phyloP scores from a whole-genome alignment of 35 echinoderm and acorn worm genomes.

The Acanthaster planci region DNA sequence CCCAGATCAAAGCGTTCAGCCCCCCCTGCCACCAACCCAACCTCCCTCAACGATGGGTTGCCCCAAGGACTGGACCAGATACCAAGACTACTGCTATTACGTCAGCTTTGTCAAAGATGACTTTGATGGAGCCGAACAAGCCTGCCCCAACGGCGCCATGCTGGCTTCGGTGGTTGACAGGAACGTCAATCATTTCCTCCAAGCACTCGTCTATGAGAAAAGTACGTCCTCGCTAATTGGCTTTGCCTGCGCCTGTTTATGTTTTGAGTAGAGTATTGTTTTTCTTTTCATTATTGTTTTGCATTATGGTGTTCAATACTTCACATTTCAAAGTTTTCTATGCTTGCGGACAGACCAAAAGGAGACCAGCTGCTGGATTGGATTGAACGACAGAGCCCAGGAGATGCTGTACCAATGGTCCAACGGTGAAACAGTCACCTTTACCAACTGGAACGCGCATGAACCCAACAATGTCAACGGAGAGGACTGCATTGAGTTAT shows the following conservation, averaged over 20 bases:
- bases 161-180: conserved; percentile 27
- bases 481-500: conserved; percentile 65
- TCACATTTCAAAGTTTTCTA: no score
- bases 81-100: conserved; percentile 29
- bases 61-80: conserved; percentile 8
- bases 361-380: conserved; percentile 71
- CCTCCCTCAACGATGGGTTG: conserved; percentile 9
- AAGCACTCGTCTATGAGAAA: conserved; percentile 12
- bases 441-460: conserved; percentile 83
- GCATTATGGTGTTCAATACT: no score
- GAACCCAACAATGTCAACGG: conserved; percentile 59
- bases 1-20: no score
- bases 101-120: not conserved
- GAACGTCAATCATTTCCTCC: conserved; percentile 38
- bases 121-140: not conserved
- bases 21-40: not conserved
- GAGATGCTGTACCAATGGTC: conserved; percentile 86
- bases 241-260: no score
- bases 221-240: no score
- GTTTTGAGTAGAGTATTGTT: no score
- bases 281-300: no score
- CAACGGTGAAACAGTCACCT: conserved; percentile 76
- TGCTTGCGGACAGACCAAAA: no score
- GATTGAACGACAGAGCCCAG: conserved; percentile 66
- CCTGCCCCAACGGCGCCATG: conserved; percentile 33